Base-by-base conservation (phyloP, 1,140 invertebrate species). In the Euwallacea fornicatus region DNA sequence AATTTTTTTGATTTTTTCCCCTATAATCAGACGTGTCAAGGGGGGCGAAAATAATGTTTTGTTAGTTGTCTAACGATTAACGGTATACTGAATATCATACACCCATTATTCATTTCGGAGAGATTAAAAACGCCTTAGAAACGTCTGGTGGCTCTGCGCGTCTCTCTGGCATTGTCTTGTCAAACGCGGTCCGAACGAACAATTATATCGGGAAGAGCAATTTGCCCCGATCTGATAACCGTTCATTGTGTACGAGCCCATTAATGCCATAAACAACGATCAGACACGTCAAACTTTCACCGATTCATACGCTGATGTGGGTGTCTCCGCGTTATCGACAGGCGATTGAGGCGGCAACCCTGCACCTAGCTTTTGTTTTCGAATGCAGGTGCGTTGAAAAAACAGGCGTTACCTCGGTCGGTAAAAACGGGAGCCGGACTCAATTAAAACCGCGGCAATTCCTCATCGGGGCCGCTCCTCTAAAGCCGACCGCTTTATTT, bases 171-270 rank as follows among this genome's bases (percentile, higher is more conserved):
- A 61, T 61, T 61, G 59, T 61, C 42, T 33, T 61, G 59, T 61
- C 59, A 61, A 43, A 61, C 42, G 21, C 43, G 43, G 59, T 13
- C 55, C 55, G 21, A 58, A 10, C 21, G n/a, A 21, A 61, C 59
- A 61, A 61, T 61, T 61, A 61, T 61, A 61, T 61, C 42, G 43
- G 42, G 21, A 13, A 56, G 54, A 11, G 42, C 59, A 11, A 61
- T 61, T 61, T 61, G 59, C 59, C 15, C 42, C 59, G 59, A 61
- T 61, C 59, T 61, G 59, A 61, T 61, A 61, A 61, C 59, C 46
- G 16, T 10, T 61, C 59, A 61, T 61, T 61, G 59, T 61, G 59
- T 61, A 43, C 59, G 11, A 43, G 59, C 59, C 42, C 16, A 61
- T 61, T 61, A 61, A 61, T 56, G 54, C 21, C 46, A 50, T 50